Conservation (phyloP, 2,888 invertebrate species). For the Cecidostiba fungosa region DNA sequence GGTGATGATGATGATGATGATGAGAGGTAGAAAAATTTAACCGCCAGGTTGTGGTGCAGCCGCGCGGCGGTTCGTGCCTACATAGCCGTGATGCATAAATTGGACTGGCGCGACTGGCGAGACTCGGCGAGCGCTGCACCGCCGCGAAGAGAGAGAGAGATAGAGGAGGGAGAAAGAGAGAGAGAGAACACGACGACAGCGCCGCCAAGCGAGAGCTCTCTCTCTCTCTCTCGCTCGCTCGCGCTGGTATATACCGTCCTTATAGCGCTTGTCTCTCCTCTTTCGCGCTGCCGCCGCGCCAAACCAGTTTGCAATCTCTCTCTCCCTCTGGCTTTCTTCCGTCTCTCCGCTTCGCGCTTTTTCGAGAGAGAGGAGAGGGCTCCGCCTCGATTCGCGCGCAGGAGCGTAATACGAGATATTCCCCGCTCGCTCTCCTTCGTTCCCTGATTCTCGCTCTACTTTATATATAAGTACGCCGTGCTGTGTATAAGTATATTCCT, state of each 20-base stretch:
- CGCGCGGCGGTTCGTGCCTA: constrained; percentile 77
- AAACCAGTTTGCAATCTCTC: constrained; percentile 17
- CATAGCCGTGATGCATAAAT: constrained; percentile 81
- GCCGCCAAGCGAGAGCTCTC: not conserved
- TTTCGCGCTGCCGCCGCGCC: not conserved
- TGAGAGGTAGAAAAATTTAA: constrained; percentile 64
- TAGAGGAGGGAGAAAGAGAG: constrained; percentile 14
- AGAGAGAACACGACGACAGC: not conserved
- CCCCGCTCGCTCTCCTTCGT: constrained; percentile 7
- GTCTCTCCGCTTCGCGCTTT: constrained; percentile 39
- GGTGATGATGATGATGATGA: constrained; percentile 7
- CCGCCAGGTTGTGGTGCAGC: constrained; percentile 56
- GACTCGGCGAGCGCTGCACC: constrained; percentile 52
- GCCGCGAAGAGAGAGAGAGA: constrained; percentile 13
- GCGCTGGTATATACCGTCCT: not conserved
- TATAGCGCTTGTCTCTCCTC: not conserved
- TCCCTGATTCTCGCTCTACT: not conserved
- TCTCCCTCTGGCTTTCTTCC: constrained; percentile 26
- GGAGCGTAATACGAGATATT: constrained; percentile 58
- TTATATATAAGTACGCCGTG: not conserved
- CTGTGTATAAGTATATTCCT: not conserved
- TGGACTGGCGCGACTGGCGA: constrained; percentile 78
- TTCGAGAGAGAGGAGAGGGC: constrained; percentile 39
- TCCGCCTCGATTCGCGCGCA: constrained; percentile 58
- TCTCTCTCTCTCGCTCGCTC: not conserved